Base-by-base conservation (phyloP, 53 echinoderm and acorn worm species). In the Astropecten irregularis region DNA sequence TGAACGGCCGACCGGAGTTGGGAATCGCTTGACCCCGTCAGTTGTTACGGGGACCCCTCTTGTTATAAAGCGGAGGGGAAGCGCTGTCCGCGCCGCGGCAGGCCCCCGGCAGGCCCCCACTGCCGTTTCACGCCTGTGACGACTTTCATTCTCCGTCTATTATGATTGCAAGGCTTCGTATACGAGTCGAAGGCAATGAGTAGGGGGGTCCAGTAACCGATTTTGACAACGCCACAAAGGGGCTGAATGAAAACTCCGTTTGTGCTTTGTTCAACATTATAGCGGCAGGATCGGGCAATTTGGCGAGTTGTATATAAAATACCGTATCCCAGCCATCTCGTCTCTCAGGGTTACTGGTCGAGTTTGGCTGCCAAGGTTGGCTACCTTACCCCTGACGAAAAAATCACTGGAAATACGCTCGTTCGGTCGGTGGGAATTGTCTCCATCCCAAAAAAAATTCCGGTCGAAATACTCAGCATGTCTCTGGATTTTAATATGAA, bases 181-280 rank as follows among this genome's bases (percentile, higher is more conserved):
- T n/a, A 65, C 65, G n/a, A 29, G 56, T 37, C 36, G 57, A 39
- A 31, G 57, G 36, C 57, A 16, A 38, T 40, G 51, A 33, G 71
- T 51, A 33, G 35, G 23, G 40, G 27, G 57, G 57, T 23, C 35
- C 40, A 27, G 40, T 76, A 76, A 76, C 76, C 58, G 76, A 49
- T 76, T 76, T 76, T 76, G 76, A 76, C 76, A 76, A 57, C 76
- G 37, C 28, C 40, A 76, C 76, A 76, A 76, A 57, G 40, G 76
- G 16, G 23, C 58, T 76, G 40, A 58, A 38, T 76, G 76, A 25
- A 49, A 55, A 73, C 73, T n/a, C 73, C 23, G 54, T 31, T 36
- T 20, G 52, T 37, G 76, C 76, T 76, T 76, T 76, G 76, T 76
- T 76, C 76, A 49, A 25, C 39, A n/a, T n/a, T n/a, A n/a, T 40